Evolutionary conservation across 1,140 invertebrate genomes (phyloP).

Genomic region (Drosophila melanogaster): DNA sequence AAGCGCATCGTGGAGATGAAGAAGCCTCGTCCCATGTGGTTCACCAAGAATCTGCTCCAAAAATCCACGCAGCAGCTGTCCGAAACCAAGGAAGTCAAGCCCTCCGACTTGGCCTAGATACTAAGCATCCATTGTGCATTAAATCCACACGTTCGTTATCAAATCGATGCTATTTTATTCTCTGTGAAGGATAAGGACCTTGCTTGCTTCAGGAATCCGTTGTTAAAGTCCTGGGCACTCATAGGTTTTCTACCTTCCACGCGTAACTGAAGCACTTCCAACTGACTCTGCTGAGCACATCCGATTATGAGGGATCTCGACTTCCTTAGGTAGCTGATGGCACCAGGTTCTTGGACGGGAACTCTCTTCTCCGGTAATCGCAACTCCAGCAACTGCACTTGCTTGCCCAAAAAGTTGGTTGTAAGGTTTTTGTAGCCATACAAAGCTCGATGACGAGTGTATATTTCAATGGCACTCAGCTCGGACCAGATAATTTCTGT

Average conservation of each 20-base stretch:
- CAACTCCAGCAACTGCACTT: conserved; percentile 87
- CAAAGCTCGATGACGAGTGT: conserved; percentile 88
- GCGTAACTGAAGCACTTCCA: conserved; percentile 87
- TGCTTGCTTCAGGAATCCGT: conserved; percentile 87
- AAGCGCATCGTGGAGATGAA: conserved; percentile 91
- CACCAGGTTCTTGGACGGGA: conserved; percentile 31
- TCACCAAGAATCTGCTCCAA: conserved; percentile 92
- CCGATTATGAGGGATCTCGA: conserved; percentile 85
- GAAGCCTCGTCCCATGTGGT: conserved; percentile 91
- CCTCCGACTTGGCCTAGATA: conserved; percentile 88
- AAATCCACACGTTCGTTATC: conserved; percentile 39
- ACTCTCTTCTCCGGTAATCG: conserved; percentile 62
- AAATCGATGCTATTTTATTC: conserved; percentile 57
- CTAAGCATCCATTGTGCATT: conserved; percentile 30
- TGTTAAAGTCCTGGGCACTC: conserved; percentile 88
- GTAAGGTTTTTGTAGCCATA: conserved; percentile 87
- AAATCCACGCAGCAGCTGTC: conserved; percentile 89
- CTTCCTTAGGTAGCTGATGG: conserved; percentile 45
- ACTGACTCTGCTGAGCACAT: conserved; percentile 86
- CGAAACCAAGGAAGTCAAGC: conserved; percentile 89
- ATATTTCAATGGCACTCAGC: conserved; percentile 87
- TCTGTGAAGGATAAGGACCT: conserved; percentile 33
- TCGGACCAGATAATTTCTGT: conserved; percentile 88
- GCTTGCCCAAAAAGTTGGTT: conserved; percentile 86
- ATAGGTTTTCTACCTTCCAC: conserved; percentile 87